Base-by-base conservation (phyloP, 2,888 invertebrate genomes). In the Euzophera pinguis region DNA sequence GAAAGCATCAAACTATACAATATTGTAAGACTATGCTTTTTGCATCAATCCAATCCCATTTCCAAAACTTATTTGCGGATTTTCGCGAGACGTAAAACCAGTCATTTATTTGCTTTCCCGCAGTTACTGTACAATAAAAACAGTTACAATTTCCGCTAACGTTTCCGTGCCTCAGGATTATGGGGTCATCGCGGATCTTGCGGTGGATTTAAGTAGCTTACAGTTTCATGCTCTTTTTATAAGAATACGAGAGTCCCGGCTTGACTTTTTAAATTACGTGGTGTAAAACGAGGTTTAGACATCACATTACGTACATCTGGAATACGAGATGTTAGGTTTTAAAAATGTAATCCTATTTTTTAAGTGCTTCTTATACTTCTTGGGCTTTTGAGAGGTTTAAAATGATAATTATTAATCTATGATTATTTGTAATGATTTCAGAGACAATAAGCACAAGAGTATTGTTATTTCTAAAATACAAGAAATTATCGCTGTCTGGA, bases 131-230 rank as follows among this genome's bases (percentile, higher is more conserved):
- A 41, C 39, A 41, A 47, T 47, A 39, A 50, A 53, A 49, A 42
- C 48, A 51, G 56, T 56, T 52, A 56, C 53, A 56, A 56, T 56
- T 51, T 51, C 50, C 50, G 42, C 17, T 34, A 35, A 43, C 55
- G 50, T 49, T 52, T 53, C 50, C 49, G 38, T 47, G 50, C 47
- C 53, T 53, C 47, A 47, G 50, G 53, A 53, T 53, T 53, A 54
- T 9, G 50, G 32, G 50, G 51, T 51, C 51, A 51, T 43, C 43
- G 51, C 35, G 43, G 51, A 51, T 51, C 34, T 34, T 43, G 43
- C 14, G 16, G 43, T 35, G 51, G 51, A 51, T 51, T 51, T 51
- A 43, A 51, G 51, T 51, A 51, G 43, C 51, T 50, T 50, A 43
- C 43, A 34, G 35, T 42, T 42, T 51, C 37, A 42, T 35, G 42